These are phyloP conservation scores for Cheilosia vernalis DNA, from an alignment of 2,888 invertebrate species.

Conservation along the genomic window DNA sequence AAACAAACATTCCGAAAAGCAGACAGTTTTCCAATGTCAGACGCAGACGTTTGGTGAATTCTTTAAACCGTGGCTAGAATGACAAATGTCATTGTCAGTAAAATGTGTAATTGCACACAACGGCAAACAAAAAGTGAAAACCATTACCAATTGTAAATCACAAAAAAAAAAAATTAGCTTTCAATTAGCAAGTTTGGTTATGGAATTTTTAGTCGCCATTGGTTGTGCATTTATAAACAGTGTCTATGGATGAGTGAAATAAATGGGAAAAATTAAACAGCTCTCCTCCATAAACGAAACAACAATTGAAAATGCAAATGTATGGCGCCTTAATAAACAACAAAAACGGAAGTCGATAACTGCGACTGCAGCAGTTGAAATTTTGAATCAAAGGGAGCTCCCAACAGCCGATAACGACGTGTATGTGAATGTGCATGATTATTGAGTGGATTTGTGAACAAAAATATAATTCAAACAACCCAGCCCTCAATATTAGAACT, in stretches of 20 bases:
- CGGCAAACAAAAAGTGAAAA: slow-evolving; percentile 13
- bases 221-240: slow-evolving; percentile 25
- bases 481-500: no score
- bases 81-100: neutral
- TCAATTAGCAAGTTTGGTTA: slow-evolving; percentile 37
- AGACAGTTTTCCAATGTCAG: slow-evolving; percentile 5
- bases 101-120: neutral
- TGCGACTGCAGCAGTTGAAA: neutral
- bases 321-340: slow-evolving; percentile 10
- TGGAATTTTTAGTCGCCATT: slow-evolving; percentile 34
- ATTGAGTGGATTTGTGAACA: neutral
- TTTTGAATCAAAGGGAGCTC: neutral
- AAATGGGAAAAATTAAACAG: slow-evolving; percentile 9
- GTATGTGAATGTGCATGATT: neutral
- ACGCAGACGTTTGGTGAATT: neutral
- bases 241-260: slow-evolving; percentile 4
- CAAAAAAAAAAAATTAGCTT: slow-evolving; percentile 7
- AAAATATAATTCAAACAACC: neutral
- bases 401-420: neutral
- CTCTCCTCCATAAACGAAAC: neutral
- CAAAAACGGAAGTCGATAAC: slow-evolving; percentile 21
- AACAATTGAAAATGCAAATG: slow-evolving; percentile 43
- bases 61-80: neutral
- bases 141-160: neutral
- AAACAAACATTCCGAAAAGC: neutral